Evolutionary conservation across 1,140 invertebrate genomes (phyloP), one percentile per base, ranked within the genome.

Genomic region (Eciton burchellii): DNA sequence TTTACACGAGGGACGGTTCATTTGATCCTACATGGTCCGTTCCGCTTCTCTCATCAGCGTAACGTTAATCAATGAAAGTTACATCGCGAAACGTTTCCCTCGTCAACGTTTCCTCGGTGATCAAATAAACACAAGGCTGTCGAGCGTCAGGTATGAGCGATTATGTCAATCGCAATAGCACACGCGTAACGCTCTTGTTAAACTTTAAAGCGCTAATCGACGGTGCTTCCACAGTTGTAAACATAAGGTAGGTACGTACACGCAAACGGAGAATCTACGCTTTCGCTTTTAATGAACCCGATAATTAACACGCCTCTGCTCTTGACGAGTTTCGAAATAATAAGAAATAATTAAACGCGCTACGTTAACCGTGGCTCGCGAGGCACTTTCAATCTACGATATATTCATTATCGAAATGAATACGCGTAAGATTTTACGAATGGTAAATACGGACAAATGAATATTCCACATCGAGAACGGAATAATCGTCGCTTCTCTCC

Each of bases 31-130:
- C 41, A 57, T 16, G 16, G 9, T 26, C 1, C 49, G 8, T 43
- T 43, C 60, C 41, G 19, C 19, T 11, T 19, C 35, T 77, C 65
- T 77, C 65, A 45, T 21, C 35, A n/a, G 21, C 6, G 24, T 77
- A 77, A 0, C 63, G 56, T 70, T 79, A 79, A 12, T 79, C 63
- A 79, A 79, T 79, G 35, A 79, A 79, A 70, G 49, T 77, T 68
- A 54, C 68, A 70, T 70, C 63, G 62, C 29, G 35, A 68, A 59
- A 35, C 29, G 16, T 68, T 56, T n/a, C 14, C 11, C 1, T 68
- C 35, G 1, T 35, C 24, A 11, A 29, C 3, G 16, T 14, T 70
- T 70, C n/a, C 8, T 79, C 66, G 21, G 29, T 43, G 29, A 66
- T 68, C 16, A 0, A 56, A 77, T 47, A 45, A 74, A 54, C 4